Evolutionary conservation across 2,113 vertebrate species (phyloP).

Genomic region (Forbesichthys agassizii): DNA sequence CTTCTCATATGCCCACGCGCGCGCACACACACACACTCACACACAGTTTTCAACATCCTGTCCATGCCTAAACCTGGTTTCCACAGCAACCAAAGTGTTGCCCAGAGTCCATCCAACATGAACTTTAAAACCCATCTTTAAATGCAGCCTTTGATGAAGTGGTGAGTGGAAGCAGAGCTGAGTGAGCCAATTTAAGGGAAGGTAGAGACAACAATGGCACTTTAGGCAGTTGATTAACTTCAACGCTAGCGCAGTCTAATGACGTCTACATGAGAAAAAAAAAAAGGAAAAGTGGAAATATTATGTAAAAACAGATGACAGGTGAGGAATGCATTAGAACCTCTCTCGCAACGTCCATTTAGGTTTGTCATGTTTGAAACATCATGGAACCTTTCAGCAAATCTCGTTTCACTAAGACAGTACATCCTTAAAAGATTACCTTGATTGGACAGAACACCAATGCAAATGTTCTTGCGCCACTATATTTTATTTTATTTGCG

Average conservation of each 20-base stretch:
- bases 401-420: background rate
- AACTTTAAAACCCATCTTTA: slow-evolving; percentile 63
- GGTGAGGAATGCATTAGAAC: slow-evolving; percentile 9
- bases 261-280: slow-evolving; percentile 15
- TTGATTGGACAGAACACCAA: background rate
- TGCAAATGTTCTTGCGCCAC: background rate
- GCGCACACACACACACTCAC: slow-evolving; percentile 23
- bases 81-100: slow-evolving; percentile 66
- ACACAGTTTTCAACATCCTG: slow-evolving; percentile 40
- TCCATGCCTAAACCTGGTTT: slow-evolving; percentile 67
- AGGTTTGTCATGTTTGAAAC: slow-evolving; percentile 4
- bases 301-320: background rate
- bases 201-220: background rate
- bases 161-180: slow-evolving; percentile 30
- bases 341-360: slow-evolving; percentile 10
- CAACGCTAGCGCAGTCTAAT: slow-evolving; percentile 37
- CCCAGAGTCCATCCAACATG: slow-evolving; percentile 57
- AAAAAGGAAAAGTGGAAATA: slow-evolving; percentile 20
- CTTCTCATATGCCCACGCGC: slow-evolving; percentile 48
- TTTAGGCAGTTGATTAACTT: slow-evolving; percentile 54
- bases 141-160: slow-evolving; percentile 59
- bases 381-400: background rate
- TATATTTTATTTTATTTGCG: no score
- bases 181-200: slow-evolving; percentile 20
- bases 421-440: background rate